These are phyloP conservation scores for Uria lomvia DNA, from an alignment of 2,113 vertebrate species.

Conservation along the genomic window DNA sequence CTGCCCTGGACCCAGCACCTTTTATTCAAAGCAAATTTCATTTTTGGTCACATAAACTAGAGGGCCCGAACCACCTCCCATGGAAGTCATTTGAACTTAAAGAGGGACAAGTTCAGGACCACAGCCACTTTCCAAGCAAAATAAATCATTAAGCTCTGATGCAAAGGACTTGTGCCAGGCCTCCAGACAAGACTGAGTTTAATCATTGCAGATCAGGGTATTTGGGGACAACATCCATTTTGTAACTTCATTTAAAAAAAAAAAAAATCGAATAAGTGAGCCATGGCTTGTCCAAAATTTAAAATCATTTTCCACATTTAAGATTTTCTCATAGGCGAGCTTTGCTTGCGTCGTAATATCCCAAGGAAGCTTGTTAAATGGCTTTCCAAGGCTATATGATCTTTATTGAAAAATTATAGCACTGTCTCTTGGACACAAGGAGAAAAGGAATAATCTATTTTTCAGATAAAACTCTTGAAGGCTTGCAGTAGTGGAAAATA, in stretches of 20 bases:
- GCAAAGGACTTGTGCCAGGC: neutral
- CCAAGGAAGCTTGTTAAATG: neutral
- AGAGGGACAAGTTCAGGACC: neutral
- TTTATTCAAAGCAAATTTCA: neutral
- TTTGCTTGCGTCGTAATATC: neutral
- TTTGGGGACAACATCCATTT: constrained; percentile 44
- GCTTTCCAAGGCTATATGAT: neutral
- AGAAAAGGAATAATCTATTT: constrained; percentile 53
- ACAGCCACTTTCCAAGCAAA: constrained; percentile 15
- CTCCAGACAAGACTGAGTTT: constrained; percentile 27
- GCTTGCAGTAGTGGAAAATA: constrained; percentile 10
- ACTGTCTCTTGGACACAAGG: neutral
- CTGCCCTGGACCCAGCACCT: fast-evolving
- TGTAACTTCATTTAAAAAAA: neutral
- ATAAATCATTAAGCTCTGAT: constrained; percentile 49
- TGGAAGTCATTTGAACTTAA: constrained; percentile 1
- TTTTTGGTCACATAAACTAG: neutral
- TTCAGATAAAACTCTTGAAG: constrained; percentile 42
- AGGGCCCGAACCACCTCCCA: neutral
- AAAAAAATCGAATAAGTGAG: neutral
- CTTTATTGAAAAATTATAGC: constrained; percentile 1
- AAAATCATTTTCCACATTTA: constrained; percentile 24
- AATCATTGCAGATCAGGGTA: constrained; percentile 43
- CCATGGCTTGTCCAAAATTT: neutral
- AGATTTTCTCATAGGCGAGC: neutral